Conservation (phyloP, 2,113 vertebrate genomes). For the Stercorarius parasiticus region DNA sequence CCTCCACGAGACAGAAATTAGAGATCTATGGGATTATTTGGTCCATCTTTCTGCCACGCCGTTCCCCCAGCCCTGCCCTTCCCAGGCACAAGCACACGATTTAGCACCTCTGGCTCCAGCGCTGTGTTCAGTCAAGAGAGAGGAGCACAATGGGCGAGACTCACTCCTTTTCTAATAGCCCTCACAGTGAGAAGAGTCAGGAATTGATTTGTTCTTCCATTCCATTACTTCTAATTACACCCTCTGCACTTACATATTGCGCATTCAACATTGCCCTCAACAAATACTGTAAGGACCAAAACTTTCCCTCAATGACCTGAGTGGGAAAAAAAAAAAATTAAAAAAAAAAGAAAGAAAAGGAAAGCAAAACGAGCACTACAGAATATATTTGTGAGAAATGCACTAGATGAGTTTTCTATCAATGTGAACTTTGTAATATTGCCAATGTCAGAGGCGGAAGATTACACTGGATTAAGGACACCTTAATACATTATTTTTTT, state of each 20-base stretch:
- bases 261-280: neutral
- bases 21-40: neutral
- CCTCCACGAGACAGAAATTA: neutral
- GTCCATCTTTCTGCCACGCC: neutral
- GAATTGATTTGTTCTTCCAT: neutral
- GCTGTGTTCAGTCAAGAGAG: neutral
- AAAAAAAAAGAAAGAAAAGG: neutral
- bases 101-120: neutral
- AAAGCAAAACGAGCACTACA: neutral
- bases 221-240: neutral
- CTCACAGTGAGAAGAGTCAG: neutral
- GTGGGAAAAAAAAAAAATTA: neutral
- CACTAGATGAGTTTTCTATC: neutral
- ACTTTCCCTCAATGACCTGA: neutral
- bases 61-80: neutral
- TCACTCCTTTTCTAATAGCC: neutral
- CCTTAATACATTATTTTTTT: neutral
- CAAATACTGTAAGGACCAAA: neutral
- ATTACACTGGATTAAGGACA: neutral
- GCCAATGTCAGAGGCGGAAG: neutral
- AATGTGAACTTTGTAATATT: neutral
- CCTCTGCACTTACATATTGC: neutral
- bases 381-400: neutral
- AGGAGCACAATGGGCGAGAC: neutral
- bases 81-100: neutral